Base-by-base conservation (phyloP, 2,888 invertebrate genomes). In the Lasiommata megera region DNA sequence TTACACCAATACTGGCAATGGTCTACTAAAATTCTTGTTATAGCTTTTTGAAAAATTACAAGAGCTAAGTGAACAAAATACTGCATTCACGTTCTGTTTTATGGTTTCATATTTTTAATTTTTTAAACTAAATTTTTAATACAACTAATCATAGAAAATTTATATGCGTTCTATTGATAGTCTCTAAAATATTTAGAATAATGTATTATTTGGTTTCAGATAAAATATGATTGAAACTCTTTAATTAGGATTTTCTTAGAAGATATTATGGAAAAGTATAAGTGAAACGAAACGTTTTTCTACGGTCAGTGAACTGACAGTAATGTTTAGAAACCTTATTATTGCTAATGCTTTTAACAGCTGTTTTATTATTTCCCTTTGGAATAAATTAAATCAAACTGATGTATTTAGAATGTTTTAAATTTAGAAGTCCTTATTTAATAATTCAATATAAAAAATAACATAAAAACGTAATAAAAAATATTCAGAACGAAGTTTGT, bases 31-130 rank as follows among this genome's bases (percentile, higher is more conserved):
- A 23, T 23, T 37, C 1, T 37, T 37, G 17, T 12, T 18, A 14
- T 14, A 5, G 14, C 1, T 12, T 14, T 14, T 8, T 8, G 7
- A 31, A 9, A 31, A 31, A 11, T 11, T 11, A 31, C 7, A n/a
- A n/a, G n/a, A n/a, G 7, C 11, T 7, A 31, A 7, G 6, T 36
- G 37, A 6, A 12, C 37, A 14, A 46, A 16, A 18, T 38, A 46
- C 34, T 44, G 23, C 41, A 36, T 1, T 29, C 6, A 38, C 44
- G 46, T 54, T 54, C 29, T 46, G 38, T 37, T 54, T 46, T 29
- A 6, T 43, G 23, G 7, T 9, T 31, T 31, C 31, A 7, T 31
- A 31, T 6, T 3, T 28, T 28, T 28, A 6, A 6, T 31, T 6
- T 31, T 6, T 5, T 6, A 7, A 31, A 31, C 1, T 31, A 6